Base-by-base conservation (phyloP, 2,888 invertebrate species). In the Hydrotaea cyrtoneurina region DNA sequence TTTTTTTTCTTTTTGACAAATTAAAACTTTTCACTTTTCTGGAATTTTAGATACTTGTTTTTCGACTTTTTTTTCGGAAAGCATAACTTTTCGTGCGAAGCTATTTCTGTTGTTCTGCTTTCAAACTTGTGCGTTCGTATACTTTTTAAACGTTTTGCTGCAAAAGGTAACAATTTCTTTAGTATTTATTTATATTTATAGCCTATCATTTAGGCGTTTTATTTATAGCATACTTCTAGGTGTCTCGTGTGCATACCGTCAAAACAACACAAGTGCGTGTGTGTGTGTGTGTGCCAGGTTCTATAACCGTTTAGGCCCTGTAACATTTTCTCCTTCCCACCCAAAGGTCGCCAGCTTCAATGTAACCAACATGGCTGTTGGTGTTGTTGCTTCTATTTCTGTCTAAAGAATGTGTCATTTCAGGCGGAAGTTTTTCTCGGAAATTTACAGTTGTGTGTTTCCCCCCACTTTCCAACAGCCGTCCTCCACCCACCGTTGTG, bases 181-280 rank as follows among this genome's bases (percentile, higher is more conserved):
- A 76, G 53, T 64, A 39, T 64, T 57, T 64, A 39, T 64, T 57
- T 69, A 59, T 62, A 75, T 80, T 75, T 73, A 31, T 74, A 23
- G 83, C 83, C 74, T 73, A 77, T 55, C 62, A 53, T 62, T 53
- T 71, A 71, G 83, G 74, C 78, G 66, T 78, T 80, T 39, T 75
- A 55, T 64, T 15, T 57, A 76, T 76, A 85, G 84, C 81, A 79
- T 81, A 79, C 72, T 85, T 81, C 71, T 31, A 76, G 81, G 84
- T 74, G 50, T 64, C 80, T 80, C 23, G 7, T 50, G n/a, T 50
- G 2, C 50, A n/a, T 50, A 50, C 15, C 13, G 21, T 43, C 39
- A 39, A 2, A 31, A 39, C 39, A 39, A 39, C 8, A 10, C 39
- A 39, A 39, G 36, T 8, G 3, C 4, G 3, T 36, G 3, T 36